Base-by-base conservation (phyloP, 2,888 invertebrate genomes). In the Choristoneura rosaceana region DNA sequence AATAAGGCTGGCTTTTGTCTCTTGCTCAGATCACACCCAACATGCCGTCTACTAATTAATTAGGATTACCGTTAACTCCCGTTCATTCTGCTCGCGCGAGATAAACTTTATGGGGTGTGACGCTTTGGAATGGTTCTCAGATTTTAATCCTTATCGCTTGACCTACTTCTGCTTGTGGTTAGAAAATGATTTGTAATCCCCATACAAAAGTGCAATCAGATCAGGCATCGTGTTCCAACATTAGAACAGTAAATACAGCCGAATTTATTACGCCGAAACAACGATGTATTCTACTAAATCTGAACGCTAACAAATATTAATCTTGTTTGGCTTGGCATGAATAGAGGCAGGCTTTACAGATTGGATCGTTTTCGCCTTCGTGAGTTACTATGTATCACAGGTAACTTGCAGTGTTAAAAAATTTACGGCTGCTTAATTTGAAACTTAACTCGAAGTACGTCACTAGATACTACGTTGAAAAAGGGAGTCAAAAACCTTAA, bases 21-120 rank as follows among this genome's bases (percentile, higher is more conserved):
- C 14, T 81, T 82, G 81, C 85, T 84, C 82, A 82, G 77, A 74
- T 86, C 84, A 86, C 82, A 84, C 85, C 84, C 84, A 84, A 84
- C 86, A 85, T 85, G 84, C 85, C 86, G 85, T 85, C 85, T 84
- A 82, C 85, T 90, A 91, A 92, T 92, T 91, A 91, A 92, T 92
- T 90, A 90, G 90, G 89, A 91, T 91, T 90, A 90, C 85, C 82
- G 84, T 82, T 81, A 80, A 81, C 80, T 81, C 83, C 79, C 83
- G 79, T 77, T 80, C 81, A 79, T 79, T 85, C 84, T 82, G 87
- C 81, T 81, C 78, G 81, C 81, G 78, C 82, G 85, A 89, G 89
- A 91, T 90, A 90, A 89, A 92, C 86, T 90, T 89, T 87, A 86
- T 80, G 81, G 83, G 81, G 77, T 78, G 80, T 78, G 81, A 80